A percentile compares a stretch with the other conserved stretches of the same genome.
phyloP scores from a whole-genome alignment of 2,113 vertebrate species.

The Oxyruncus cristatus region DNA sequence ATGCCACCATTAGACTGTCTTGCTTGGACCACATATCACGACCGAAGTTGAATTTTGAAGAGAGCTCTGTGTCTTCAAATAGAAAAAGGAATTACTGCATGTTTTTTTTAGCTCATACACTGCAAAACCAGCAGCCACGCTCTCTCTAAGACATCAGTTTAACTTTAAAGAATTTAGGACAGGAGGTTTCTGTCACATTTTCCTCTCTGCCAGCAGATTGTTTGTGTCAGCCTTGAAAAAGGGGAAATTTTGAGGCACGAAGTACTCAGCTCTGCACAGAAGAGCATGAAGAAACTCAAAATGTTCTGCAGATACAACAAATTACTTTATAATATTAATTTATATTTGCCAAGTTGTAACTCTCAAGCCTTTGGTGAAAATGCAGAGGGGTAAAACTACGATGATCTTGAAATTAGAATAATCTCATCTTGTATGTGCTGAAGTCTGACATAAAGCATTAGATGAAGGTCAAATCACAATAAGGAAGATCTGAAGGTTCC shows the following conservation, averaged over 20 bases:
- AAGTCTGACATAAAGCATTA: neutral
- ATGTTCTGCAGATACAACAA: neutral
- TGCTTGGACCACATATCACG: neutral
- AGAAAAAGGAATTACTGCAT: neutral
- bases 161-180: neutral
- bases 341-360: neutral
- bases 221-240: neutral
- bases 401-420: neutral
- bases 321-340: neutral
- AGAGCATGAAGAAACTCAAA: neutral
- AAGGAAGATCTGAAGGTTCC: neutral
- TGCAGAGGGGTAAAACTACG: neutral
- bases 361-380: neutral
- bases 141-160: neutral
- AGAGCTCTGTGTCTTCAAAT: neutral
- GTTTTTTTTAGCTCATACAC: neutral
- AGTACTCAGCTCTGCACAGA: neutral
- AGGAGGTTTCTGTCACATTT: neutral
- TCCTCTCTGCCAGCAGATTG: neutral
- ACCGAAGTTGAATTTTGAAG: neutral
- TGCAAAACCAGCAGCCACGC: neutral
- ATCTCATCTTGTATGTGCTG: neutral
- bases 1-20: neutral
- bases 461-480: conserved; percentile 7
- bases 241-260: neutral